These are phyloP conservation scores for Tipula confusa DNA, from an alignment of 2,888 invertebrate genomes.

Conservation along the genomic window DNA sequence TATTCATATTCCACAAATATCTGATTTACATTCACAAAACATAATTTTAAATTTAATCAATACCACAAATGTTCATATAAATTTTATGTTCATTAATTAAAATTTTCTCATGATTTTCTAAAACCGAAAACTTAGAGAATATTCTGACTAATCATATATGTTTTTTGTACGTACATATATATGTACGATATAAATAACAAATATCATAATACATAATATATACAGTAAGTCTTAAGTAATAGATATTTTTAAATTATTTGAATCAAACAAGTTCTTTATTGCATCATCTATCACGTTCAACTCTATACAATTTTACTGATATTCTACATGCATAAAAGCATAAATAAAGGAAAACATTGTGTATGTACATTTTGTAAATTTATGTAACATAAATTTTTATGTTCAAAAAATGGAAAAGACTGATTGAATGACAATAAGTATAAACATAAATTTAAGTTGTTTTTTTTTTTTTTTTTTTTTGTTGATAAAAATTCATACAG, in stretches of 20 bases:
- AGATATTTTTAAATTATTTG: neutral
- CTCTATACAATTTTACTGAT: neutral
- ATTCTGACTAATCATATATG: neutral
- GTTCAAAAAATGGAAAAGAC: neutral
- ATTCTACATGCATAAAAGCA: neutral
- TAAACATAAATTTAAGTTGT: neutral
- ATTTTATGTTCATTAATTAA: neutral
- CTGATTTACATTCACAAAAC: neutral
- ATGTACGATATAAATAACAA: neutral
- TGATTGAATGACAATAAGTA: neutral
- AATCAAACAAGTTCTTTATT: neutral
- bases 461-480: too few relatives aligned
- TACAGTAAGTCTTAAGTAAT: neutral
- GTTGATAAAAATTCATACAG: neutral
- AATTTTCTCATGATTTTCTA: neutral
- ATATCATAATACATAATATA: neutral
- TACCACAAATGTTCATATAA: neutral
- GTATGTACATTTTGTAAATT: neutral
- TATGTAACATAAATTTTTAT: neutral
- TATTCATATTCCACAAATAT: too few relatives aligned
- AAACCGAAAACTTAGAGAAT: neutral
- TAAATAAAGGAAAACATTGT: neutral
- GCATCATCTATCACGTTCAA: neutral
- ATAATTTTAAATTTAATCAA: neutral
- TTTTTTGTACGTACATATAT: too few relatives aligned